Evolutionary conservation across 2,888 invertebrate species (phyloP).

Genomic region (Drosophila paramelanica): DNA sequence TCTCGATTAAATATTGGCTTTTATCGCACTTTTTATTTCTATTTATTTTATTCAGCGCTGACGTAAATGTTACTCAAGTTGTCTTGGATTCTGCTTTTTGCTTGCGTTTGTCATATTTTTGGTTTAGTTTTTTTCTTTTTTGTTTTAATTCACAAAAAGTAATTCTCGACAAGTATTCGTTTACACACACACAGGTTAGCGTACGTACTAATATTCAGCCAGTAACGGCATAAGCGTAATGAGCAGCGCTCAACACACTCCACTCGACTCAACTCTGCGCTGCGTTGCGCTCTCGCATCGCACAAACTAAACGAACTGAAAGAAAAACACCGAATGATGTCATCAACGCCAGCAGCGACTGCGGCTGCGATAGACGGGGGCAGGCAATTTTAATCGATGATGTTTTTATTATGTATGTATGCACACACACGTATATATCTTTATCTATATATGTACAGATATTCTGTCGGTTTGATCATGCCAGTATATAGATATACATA

Average conservation of each 20-base stretch:
- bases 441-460: slow-evolving; percentile 1
- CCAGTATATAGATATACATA: slow-evolving; percentile 23
- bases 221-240: slow-evolving; percentile 33
- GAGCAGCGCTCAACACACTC: slow-evolving; percentile 28
- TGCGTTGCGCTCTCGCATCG: slow-evolving; percentile 49
- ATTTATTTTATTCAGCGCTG: slow-evolving; percentile 37
- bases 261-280: slow-evolving; percentile 36
- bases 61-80: slow-evolving; percentile 60
- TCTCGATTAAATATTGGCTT: slow-evolving; percentile 62
- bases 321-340: slow-evolving; percentile 68
- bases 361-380: slow-evolving; percentile 53
- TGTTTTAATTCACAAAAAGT: slow-evolving; percentile 1
- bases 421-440: slow-evolving; percentile 4
- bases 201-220: slow-evolving; percentile 22
- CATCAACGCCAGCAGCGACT: slow-evolving; percentile 65
- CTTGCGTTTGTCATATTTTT: slow-evolving; percentile 29
- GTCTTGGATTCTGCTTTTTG: slow-evolving; percentile 7
- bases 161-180: slow-evolving; percentile 8
- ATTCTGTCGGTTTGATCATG: slow-evolving; percentile 24
- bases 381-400: slow-evolving; percentile 76
- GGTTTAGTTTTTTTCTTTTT: slow-evolving; percentile 37
- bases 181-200: slow-evolving; percentile 10
- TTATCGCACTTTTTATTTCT: slow-evolving; percentile 44
- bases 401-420: slow-evolving; percentile 65
- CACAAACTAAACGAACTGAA: slow-evolving; percentile 52